phyloP scores from a whole-genome alignment of 2,113 vertebrate genomes.

The Pachycephala philippinensis region DNA sequence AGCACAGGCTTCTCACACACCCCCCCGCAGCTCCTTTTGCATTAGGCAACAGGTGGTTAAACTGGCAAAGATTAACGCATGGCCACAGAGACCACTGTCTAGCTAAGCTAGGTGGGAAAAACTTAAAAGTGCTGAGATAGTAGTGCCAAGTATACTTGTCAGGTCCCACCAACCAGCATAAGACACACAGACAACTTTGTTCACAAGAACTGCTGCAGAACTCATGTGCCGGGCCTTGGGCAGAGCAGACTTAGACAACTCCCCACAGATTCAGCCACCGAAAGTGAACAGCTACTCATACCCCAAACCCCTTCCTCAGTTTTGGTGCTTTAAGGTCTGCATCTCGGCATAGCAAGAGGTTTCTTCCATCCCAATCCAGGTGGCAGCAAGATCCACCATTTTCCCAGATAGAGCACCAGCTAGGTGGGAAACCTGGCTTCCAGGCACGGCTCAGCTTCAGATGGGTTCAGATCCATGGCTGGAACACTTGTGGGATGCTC shows the following conservation, averaged over 20 bases:
- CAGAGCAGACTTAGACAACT: neutral
- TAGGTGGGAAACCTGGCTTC: neutral
- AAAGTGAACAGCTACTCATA: neutral
- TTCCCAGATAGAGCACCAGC: neutral
- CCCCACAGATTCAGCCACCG: neutral
- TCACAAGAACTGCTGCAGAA: neutral
- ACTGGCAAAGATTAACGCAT: neutral
- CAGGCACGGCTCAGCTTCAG: neutral
- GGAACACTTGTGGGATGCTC: neutral
- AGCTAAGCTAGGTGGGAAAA: neutral
- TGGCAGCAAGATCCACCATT: neutral
- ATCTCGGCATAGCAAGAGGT: neutral
- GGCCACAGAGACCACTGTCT: neutral
- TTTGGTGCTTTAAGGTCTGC: neutral
- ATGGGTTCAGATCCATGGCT: neutral
- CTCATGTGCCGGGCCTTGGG: fast-evolving
- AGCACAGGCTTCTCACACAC: neutral
- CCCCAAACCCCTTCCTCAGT: neutral
- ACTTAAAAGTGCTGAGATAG: neutral
- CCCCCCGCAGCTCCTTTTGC: fast-evolving
- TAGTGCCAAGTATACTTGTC: neutral
- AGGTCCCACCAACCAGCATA: neutral
- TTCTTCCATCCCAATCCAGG: neutral
- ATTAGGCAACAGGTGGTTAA: neutral
- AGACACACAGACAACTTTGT: neutral